A percentile compares a stretch with the other conserved stretches of the same genome.
phyloP scores from a whole-genome alignment of 2,113 vertebrate genomes.

The Chionomys nivalis region DNA sequence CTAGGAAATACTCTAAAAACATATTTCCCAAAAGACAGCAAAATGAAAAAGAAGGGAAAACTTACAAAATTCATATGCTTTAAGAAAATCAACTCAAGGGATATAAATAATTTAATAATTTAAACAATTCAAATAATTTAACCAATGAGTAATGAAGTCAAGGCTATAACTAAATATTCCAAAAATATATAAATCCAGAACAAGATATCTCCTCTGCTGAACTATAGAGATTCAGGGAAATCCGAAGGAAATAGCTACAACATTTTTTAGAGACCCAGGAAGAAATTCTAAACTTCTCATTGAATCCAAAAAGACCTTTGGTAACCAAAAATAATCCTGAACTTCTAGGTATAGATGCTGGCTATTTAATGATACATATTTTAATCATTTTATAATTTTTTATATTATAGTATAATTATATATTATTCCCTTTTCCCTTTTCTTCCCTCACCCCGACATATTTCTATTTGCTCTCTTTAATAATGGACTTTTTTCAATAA shows the following conservation, averaged over 20 bases:
- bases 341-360: neutral
- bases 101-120: neutral
- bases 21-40: neutral
- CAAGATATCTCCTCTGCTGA: neutral
- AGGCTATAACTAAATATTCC: neutral
- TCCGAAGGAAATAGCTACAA: neutral
- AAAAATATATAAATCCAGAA: neutral
- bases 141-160: neutral
- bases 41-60: neutral
- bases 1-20: neutral
- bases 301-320: neutral
- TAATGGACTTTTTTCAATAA: neutral
- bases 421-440: neutral
- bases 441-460: neutral
- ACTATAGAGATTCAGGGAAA: neutral
- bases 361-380: neutral
- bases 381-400: neutral
- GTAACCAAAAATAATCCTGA: neutral
- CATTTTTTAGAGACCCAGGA: neutral
- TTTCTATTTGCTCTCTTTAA: neutral
- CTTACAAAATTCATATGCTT: neutral
- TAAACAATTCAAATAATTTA: neutral
- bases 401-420: too few relatives aligned
- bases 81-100: neutral
- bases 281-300: neutral